Conservation (phyloP, 2,113 vertebrate species). For the Bostrychus sinensis region DNA sequence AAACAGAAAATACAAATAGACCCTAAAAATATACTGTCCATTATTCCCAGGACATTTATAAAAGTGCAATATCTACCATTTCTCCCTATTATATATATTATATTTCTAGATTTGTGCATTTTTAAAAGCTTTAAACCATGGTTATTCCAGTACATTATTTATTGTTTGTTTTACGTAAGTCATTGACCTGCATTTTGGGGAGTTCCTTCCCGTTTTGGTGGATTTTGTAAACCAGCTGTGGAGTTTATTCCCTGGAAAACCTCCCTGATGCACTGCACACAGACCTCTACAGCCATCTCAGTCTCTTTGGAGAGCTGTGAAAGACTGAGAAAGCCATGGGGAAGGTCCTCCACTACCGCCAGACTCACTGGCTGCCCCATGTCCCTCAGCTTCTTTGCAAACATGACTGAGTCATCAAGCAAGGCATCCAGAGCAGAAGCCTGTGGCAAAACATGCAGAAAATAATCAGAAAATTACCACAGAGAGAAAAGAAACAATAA, state of each 20-base stretch:
- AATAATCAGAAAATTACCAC: neutral
- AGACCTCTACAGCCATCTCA: conserved; percentile 74
- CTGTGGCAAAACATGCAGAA: conserved; percentile 59
- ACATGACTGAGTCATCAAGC: conserved; percentile 91
- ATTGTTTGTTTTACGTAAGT: neutral
- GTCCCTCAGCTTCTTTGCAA: conserved; percentile 83
- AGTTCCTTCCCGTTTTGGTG: conserved; percentile 11
- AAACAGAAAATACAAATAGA: neutral
- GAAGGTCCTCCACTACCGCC: conserved; percentile 86
- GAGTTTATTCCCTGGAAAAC: conserved; percentile 64
- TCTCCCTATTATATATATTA: neutral
- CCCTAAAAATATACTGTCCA: neutral
- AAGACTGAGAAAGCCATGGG: conserved; percentile 90
- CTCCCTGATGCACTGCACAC: conserved; percentile 79
- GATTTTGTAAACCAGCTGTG: neutral
- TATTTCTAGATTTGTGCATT: neutral
- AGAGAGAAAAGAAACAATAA: neutral
- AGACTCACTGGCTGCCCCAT: conserved; percentile 82
- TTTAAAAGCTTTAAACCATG: neutral
- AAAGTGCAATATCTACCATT: conserved; percentile 5
- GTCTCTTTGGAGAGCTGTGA: conserved; percentile 84
- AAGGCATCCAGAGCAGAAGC: conserved; percentile 89
- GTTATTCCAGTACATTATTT: neutral
- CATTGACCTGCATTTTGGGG: neutral
- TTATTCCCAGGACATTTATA: neutral